A percentile compares a stretch with the other conserved stretches of the same genome.
Conservation (phyloP, 2,113 vertebrate species). For the Siniperca chuatsi region DNA sequence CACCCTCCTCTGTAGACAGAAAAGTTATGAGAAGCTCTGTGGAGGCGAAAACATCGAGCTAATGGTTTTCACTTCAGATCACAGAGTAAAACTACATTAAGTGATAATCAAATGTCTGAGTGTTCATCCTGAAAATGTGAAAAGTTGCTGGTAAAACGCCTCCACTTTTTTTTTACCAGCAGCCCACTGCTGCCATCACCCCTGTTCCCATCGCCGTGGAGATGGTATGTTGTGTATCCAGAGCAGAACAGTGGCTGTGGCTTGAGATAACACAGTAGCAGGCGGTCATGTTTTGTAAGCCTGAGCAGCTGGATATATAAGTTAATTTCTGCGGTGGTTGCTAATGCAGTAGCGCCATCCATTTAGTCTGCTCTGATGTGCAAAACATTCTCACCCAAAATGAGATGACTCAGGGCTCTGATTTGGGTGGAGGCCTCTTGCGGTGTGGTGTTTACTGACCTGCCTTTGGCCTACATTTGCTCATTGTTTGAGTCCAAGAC, state of each 20-base stretch:
- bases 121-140: constrained; percentile 9
- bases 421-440: constrained; percentile 50
- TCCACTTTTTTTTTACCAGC: constrained; percentile 12
- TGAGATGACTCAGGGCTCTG: constrained; percentile 42
- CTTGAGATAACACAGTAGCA: constrained; percentile 40
- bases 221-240: constrained; percentile 74
- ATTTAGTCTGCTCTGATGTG: constrained; percentile 26
- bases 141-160: constrained; percentile 28
- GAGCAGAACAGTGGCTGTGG: constrained; percentile 31
- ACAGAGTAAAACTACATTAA: not conserved
- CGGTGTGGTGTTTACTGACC: constrained; percentile 55
- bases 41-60: constrained; percentile 17
- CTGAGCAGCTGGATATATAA: constrained; percentile 22
- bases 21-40: constrained; percentile 17
- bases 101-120: constrained; percentile 1
- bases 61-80: constrained; percentile 7
- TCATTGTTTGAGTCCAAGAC: constrained; percentile 19
- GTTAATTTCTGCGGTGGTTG: constrained; percentile 20
- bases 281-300: constrained; percentile 24
- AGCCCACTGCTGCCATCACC: constrained; percentile 19
- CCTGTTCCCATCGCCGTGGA: constrained; percentile 54
- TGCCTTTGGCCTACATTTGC: constrained; percentile 20
- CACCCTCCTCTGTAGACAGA: constrained; percentile 21
- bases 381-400: constrained; percentile 18
- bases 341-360: not conserved